These are phyloP conservation scores for Vespertilio murinus DNA, from an alignment of 2,797 vertebrate genomes.

Conservation along the genomic window DNA sequence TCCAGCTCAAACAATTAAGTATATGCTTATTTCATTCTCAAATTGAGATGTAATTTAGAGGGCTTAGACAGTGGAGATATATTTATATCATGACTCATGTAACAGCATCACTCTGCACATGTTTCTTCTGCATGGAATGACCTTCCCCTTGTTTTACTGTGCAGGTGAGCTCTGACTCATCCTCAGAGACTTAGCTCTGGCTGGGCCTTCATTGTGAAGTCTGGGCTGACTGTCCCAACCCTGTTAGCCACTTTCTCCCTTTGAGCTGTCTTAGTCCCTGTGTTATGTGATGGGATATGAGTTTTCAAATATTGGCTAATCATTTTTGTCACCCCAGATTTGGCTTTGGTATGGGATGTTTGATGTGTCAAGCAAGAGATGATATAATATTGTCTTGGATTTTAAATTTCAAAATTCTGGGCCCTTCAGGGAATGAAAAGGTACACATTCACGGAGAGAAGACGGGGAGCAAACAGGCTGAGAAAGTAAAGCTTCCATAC, in stretches of 20 bases:
- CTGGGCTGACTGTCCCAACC: not conserved
- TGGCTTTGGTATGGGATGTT: not conserved
- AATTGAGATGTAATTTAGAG: conserved; percentile 40
- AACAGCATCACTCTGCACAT: not conserved
- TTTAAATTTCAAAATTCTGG: not conserved
- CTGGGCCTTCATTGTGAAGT: not conserved
- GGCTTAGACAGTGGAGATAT: not conserved
- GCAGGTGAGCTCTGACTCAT: not conserved
- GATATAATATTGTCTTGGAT: not conserved
- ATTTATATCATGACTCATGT: conserved; percentile 37
- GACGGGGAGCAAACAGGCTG: not conserved
- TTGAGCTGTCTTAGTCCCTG: not conserved
- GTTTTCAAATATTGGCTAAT: conserved; percentile 11
- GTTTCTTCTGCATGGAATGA: not conserved
- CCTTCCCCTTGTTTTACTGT: not conserved
- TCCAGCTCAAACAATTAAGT: conserved; percentile 25
- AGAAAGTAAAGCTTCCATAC: not conserved
- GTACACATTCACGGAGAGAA: not conserved
- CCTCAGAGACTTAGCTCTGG: not conserved
- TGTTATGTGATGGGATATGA: not conserved
- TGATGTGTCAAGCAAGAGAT: not conserved
- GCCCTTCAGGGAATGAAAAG: not conserved
- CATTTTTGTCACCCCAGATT: not conserved
- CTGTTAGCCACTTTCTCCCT: not conserved
- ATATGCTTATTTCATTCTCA: conserved; percentile 19